Base-by-base conservation (phyloP, 2,113 vertebrate species). In the Istiophorus platypterus region DNA sequence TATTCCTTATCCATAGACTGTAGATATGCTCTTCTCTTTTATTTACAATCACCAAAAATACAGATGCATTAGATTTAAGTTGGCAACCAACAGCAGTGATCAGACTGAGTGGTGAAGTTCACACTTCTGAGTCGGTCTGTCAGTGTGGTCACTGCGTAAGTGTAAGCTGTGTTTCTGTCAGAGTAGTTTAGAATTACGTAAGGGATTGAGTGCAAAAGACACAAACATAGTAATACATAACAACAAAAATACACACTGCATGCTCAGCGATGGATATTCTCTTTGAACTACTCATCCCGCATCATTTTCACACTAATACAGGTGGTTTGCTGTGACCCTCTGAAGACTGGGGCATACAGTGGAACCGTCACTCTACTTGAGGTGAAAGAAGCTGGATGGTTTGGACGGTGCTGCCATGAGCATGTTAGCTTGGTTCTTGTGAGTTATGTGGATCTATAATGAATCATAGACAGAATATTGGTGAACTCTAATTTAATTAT, bases 371-470 rank as follows among this genome's bases (percentile, higher is more conserved):
- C 34, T 78, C 63, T 90, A 93, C 85, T 96, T 96, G 70, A 95
- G 94, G 82, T 96, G 94, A 70, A 98, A 97, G 93, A 97, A 97
- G 89, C 96, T 92, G 22, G 93, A 92, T 18, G 96, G 89, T 81
- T 96, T 96, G 1, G 95, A 81, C 0, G 96, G 93, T 14, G 96
- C 87, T 27, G 95, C 96, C 91, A 96, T 93, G 41, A 98, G 92
- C 97, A 98, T 97, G 27, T 95, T 96, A 29, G 95, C 96, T 90
- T 98, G 97, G 92, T 97, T 97, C 95, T 96, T 97, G 93, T 98
- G 96, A 58, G 92, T 96, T 85, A 98, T 97, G 84, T 94, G 94
- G 90, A 98, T 97, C 97, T 98, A 87, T 42, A 76, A 77, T 54
- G 13, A 71, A 76, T 27, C 24, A 29, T 27, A 59, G 10, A 56